phyloP scores from a whole-genome alignment of 1,140 invertebrate genomes.

The Orchestia grillus region DNA sequence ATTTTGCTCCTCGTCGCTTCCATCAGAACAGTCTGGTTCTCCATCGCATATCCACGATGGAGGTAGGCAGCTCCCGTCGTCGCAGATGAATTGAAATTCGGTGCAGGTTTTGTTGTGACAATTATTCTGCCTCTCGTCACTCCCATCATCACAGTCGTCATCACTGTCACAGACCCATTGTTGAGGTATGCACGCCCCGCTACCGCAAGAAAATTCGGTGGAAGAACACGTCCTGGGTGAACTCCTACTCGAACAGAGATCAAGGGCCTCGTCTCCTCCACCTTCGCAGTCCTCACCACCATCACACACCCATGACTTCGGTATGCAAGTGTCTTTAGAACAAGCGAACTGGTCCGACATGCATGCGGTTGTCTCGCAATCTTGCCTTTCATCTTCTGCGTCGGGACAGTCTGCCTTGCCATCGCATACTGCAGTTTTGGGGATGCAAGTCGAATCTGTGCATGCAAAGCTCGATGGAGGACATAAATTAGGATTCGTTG shows the following conservation, averaged over 20 bases:
- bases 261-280: background rate
- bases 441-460: background rate
- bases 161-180: constrained; percentile 9
- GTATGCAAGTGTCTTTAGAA: background rate
- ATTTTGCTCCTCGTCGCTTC: constrained; percentile 71
- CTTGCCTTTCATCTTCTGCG: background rate
- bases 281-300: background rate
- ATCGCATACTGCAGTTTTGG: background rate
- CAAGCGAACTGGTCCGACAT: background rate
- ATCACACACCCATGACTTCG: background rate
- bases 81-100: background rate
- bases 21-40: constrained; percentile 76
- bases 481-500: background rate
- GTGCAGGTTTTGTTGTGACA: background rate
- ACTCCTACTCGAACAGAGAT: background rate
- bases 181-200: background rate
- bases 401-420: background rate
- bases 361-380: background rate
- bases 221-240: background rate
- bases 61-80: constrained; percentile 72
- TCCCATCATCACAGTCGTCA: background rate
- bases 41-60: constrained; percentile 77
- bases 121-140: background rate
- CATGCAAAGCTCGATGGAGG: background rate
- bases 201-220: background rate